Evolutionary conservation across 2,797 vertebrate genomes (phyloP).

Genomic region (Crocodylus rhombifer): DNA sequence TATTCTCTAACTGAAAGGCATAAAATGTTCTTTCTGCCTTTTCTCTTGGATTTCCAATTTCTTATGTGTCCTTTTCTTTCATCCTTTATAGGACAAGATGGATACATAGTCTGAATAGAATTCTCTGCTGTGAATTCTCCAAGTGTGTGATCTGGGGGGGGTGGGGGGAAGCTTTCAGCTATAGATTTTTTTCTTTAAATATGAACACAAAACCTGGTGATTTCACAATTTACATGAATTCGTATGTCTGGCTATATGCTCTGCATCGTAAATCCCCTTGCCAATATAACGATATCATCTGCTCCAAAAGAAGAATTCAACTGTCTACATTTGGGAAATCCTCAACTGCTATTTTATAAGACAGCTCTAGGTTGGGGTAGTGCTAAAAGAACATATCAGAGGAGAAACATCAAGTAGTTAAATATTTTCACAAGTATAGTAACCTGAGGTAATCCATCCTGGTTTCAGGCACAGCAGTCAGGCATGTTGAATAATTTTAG

Average conservation of each 20-base stretch:
- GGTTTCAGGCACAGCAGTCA: background rate
- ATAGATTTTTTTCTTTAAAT: background rate
- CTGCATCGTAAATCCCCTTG: background rate
- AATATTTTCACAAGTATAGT: background rate
- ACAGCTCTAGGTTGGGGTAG: background rate
- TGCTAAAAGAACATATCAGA: background rate
- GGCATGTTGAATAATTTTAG: background rate
- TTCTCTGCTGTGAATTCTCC: background rate
- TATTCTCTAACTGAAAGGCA: slow-evolving; percentile 28
- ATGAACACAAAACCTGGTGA: background rate
- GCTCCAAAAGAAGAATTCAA: background rate
- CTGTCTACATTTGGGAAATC: background rate
- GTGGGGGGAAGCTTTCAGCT: background rate
- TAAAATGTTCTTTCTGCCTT: slow-evolving; percentile 35
- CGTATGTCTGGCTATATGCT: background rate
- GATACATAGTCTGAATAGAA: background rate
- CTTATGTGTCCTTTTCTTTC: background rate
- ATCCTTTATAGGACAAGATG: background rate
- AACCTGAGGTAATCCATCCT: background rate
- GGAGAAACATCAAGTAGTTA: background rate
- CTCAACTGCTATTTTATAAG: background rate
- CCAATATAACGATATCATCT: background rate
- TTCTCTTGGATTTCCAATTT: slow-evolving; percentile 40
- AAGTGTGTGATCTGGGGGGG: background rate
- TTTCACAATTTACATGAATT: background rate